phyloP scores from a whole-genome alignment of 2,888 invertebrate genomes.

The Galeopsomyia nigrocyanea region DNA sequence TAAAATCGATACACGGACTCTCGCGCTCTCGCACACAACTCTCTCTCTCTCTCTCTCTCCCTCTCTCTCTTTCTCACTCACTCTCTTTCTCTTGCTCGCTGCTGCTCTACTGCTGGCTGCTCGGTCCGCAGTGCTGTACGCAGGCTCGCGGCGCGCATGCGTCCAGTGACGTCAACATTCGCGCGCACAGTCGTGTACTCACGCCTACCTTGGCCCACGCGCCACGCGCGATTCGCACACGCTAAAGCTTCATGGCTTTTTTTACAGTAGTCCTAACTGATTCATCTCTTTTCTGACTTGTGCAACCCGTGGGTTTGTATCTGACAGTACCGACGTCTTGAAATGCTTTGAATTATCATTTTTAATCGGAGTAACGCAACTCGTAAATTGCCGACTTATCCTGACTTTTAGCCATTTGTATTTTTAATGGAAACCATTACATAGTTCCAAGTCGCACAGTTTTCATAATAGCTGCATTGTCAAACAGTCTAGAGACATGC shows the following conservation, averaged over 20 bases:
- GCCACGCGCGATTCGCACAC: background rate
- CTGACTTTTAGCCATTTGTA: too few species aligned
- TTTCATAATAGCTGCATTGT: too few species aligned
- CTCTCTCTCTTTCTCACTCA: conserved; percentile 66
- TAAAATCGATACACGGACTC: conserved; percentile 80
- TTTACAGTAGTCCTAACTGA: too few species aligned
- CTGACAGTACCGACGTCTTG: too few species aligned
- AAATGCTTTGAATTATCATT: too few species aligned
- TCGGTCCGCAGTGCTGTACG: conserved; percentile 71
- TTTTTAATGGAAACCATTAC: too few species aligned
- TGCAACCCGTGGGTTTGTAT: too few species aligned
- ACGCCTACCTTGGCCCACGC: background rate
- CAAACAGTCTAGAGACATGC: too few species aligned
- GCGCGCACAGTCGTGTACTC: conserved; percentile 21
- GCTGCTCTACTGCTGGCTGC: conserved; percentile 68
- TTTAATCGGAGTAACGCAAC: too few species aligned
- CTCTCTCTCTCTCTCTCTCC: conserved; percentile 19
- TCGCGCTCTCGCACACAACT: conserved; percentile 73
- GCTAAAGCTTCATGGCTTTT: background rate
- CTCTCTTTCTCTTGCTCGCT: conserved; percentile 49
- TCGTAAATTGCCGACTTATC: too few species aligned
- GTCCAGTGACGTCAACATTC: conserved; percentile 65
- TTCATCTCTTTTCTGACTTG: too few species aligned
- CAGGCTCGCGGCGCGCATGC: conserved; percentile 70
- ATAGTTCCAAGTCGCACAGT: too few species aligned